Evolutionary conservation across 2,113 vertebrate genomes (phyloP).

Genomic region (Hypomesus transpacificus): DNA sequence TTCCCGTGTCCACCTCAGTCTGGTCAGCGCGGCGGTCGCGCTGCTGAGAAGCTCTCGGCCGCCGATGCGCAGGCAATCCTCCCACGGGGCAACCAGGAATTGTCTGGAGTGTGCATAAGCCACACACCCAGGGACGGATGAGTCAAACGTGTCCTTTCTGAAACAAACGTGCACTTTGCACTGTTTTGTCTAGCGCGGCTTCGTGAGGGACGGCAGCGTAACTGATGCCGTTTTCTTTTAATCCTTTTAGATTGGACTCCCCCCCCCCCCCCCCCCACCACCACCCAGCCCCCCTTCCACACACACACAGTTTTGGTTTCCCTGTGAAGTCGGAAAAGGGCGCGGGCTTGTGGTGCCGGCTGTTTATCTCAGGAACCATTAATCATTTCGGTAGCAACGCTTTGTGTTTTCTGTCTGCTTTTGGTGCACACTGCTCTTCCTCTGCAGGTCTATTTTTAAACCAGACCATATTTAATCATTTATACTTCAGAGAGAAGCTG

Average conservation of each 20-base stretch:
- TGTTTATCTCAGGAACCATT: not conserved
- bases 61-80: slow-evolving; percentile 13
- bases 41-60: slow-evolving; percentile 12
- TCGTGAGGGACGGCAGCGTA: too few relatives aligned
- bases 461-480: slow-evolving; percentile 66
- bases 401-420: slow-evolving; percentile 26
- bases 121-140: not conserved
- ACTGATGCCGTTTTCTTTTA: too few relatives aligned
- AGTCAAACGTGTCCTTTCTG: too few relatives aligned
- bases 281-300: too few relatives aligned
- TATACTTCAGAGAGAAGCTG: slow-evolving; percentile 53
- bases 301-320: too few relatives aligned
- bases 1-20: slow-evolving; percentile 22
- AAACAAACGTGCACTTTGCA: too few relatives aligned
- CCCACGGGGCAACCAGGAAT: not conserved
- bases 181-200: too few relatives aligned
- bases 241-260: too few relatives aligned
- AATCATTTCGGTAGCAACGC: not conserved
- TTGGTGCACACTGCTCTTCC: slow-evolving; percentile 36
- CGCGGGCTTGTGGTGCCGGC: not conserved
- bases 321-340: too few relatives aligned
- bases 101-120: slow-evolving; percentile 4
- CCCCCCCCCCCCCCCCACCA: too few relatives aligned
- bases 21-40: slow-evolving; percentile 5
- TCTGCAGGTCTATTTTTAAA: slow-evolving; percentile 56